Percentiles rank a stretch among this genome's conserved stretches.
phyloP scores from a whole-genome alignment of 2,888 invertebrate species.

The Cataglyphis livida region DNA sequence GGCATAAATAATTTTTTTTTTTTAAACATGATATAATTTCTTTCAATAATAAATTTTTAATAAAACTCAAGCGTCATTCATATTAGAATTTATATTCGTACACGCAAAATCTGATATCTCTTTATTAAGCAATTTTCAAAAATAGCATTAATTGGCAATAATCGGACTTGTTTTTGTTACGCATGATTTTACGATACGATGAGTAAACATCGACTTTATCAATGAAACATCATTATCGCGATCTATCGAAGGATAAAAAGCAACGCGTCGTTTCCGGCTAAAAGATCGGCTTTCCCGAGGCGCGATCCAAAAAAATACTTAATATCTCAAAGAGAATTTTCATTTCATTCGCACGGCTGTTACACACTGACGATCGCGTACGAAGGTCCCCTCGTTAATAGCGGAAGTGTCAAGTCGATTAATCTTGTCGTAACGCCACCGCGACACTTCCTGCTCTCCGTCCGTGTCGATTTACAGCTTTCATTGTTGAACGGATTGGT shows the following conservation, averaged over 20 bases:
- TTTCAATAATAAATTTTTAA: background rate
- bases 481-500: conserved; percentile 50
- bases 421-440: conserved; percentile 47
- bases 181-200: background rate
- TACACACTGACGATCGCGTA: conserved; percentile 40
- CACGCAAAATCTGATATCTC: background rate
- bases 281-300: conserved; percentile 6
- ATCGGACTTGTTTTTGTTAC: background rate
- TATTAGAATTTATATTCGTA: background rate
- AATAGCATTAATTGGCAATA: background rate
- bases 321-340: conserved; percentile 39
- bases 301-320: conserved; percentile 40
- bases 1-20: background rate
- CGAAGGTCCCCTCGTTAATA: conserved; percentile 53
- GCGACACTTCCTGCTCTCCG: conserved; percentile 50
- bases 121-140: background rate
- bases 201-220: conserved; percentile 1
- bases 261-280: conserved; percentile 3
- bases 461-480: conserved; percentile 53
- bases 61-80: background rate
- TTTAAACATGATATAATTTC: background rate
- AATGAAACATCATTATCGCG: conserved; percentile 33
- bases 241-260: conserved; percentile 16
- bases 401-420: conserved; percentile 55
- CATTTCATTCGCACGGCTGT: conserved; percentile 53